A percentile compares a stretch with the other conserved stretches of the same genome.
Conservation (phyloP, 2,797 vertebrate genomes). For the Muscicapa striata region DNA sequence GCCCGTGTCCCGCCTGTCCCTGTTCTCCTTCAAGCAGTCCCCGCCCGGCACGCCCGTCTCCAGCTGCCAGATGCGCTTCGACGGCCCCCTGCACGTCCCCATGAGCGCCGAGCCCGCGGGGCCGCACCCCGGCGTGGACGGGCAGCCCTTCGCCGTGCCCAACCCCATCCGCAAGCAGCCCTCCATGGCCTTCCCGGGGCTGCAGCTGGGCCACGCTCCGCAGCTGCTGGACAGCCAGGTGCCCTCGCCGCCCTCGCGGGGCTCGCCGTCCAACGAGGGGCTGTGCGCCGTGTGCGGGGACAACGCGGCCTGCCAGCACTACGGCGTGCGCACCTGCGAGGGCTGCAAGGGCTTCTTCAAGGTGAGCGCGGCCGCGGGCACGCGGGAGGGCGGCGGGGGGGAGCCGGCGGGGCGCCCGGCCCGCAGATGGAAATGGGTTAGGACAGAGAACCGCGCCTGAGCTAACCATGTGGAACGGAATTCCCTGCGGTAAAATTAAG, state of each 20-base stretch:
- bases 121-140: constrained; percentile 89
- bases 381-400: constrained; percentile 55
- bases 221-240: constrained; percentile 95
- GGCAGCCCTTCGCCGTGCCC: constrained; percentile 92
- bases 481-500: constrained; percentile 84
- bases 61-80: constrained; percentile 99
- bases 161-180: constrained; percentile 91
- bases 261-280: constrained; percentile 96
- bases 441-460: constrained; percentile 81
- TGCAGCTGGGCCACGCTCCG: constrained; percentile 92
- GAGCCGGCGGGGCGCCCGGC: constrained; percentile 80
- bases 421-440: constrained; percentile 81
- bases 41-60: constrained; percentile 95
- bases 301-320: constrained; percentile 95
- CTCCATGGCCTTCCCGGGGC: constrained; percentile 90
- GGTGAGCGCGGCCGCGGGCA: constrained; percentile 62
- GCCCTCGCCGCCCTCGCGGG: constrained; percentile 93
- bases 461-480: constrained; percentile 84
- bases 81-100: constrained; percentile 93
- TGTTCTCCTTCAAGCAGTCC: constrained; percentile 98
- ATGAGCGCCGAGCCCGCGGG: constrained; percentile 90
- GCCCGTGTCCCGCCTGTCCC: constrained; percentile 93
- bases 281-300: constrained; percentile 97
- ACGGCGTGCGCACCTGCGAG: constrained; percentile 96
- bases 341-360: constrained; percentile 99